These are phyloP conservation scores for Plectropomus leopardus DNA, from an alignment of 2,113 vertebrate genomes.

Conservation along the genomic window DNA sequence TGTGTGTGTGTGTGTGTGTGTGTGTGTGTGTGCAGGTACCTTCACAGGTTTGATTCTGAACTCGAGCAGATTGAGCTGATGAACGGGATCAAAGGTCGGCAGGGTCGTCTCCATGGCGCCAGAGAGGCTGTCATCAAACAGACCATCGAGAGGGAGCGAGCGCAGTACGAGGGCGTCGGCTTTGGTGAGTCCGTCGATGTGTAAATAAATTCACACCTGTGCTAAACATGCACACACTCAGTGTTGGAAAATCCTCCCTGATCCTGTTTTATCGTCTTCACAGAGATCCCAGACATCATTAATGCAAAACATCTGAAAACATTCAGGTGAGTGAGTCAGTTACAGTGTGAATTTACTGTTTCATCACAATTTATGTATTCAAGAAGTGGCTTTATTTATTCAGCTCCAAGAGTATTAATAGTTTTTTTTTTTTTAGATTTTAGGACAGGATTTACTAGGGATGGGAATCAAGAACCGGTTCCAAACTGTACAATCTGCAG, in stretches of 20 bases:
- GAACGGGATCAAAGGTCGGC: slow-evolving; percentile 94
- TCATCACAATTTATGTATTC: too few species aligned
- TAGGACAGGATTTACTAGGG: too few species aligned
- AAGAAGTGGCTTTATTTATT: background rate
- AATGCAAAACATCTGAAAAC: slow-evolving; percentile 90
- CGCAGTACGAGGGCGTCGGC: slow-evolving; percentile 87
- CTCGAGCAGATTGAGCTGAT: slow-evolving; percentile 94
- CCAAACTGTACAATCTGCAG: too few species aligned
- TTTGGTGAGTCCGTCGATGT: slow-evolving; percentile 84
- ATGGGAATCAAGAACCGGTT: too few species aligned
- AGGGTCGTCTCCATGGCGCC: slow-evolving; percentile 90
- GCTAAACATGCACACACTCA: background rate
- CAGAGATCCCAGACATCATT: slow-evolving; percentile 96
- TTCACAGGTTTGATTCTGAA: slow-evolving; percentile 91
- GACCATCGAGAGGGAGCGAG: slow-evolving; percentile 90
- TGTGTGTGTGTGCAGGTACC: slow-evolving; percentile 84
- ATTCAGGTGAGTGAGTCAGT: slow-evolving; percentile 87
- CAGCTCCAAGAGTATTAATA: background rate
- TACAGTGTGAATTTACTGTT: background rate
- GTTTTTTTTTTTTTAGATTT: too few species aligned
- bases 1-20: background rate
- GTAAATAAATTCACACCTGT: background rate
- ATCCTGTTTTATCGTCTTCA: slow-evolving; percentile 11
- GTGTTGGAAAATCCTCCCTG: background rate
- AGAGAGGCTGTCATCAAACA: slow-evolving; percentile 92